These are phyloP conservation scores for Nemopilema nomurai DNA, from an alignment of 30 jellyfish, hydroid and myxozoan genomes.

Conservation along the genomic window DNA sequence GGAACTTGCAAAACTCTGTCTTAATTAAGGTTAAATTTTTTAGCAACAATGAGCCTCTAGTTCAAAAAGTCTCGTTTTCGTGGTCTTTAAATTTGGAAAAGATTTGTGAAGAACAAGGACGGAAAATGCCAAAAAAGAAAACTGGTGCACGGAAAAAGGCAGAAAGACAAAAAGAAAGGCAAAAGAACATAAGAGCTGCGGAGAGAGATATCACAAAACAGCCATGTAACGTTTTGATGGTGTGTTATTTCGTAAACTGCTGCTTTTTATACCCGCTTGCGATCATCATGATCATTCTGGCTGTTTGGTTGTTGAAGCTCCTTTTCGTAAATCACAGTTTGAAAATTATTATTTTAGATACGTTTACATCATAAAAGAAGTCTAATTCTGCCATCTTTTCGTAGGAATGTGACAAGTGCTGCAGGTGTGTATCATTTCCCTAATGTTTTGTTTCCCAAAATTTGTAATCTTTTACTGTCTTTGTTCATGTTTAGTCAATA, in stretches of 20 bases:
- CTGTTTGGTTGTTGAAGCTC: no score
- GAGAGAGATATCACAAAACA: conserved; percentile 82
- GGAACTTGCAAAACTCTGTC: no score
- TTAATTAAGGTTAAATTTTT: no score
- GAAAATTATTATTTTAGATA: no score
- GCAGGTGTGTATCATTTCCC: conserved; percentile 43
- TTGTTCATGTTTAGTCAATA: no score
- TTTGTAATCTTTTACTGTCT: background rate
- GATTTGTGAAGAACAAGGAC: background rate
- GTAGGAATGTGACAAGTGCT: conserved; percentile 94
- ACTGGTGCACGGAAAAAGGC: conserved; percentile 98
- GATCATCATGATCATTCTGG: no score
- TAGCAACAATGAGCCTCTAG: background rate
- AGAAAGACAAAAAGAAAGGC: conserved; percentile 81
- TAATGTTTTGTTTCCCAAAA: background rate
- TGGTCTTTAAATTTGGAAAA: background rate
- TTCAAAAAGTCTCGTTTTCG: background rate
- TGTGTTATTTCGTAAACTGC: background rate
- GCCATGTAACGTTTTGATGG: conserved; percentile 90
- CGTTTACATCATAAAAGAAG: background rate
- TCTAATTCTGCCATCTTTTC: no score
- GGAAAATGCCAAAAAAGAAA: conserved; percentile 90
- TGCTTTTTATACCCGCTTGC: background rate
- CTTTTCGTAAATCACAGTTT: no score
- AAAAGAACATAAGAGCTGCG: conserved; percentile 79